These are phyloP conservation scores for Hemibagrus guttatus DNA, from an alignment of 2,797 vertebrate species.

Conservation along the genomic window DNA sequence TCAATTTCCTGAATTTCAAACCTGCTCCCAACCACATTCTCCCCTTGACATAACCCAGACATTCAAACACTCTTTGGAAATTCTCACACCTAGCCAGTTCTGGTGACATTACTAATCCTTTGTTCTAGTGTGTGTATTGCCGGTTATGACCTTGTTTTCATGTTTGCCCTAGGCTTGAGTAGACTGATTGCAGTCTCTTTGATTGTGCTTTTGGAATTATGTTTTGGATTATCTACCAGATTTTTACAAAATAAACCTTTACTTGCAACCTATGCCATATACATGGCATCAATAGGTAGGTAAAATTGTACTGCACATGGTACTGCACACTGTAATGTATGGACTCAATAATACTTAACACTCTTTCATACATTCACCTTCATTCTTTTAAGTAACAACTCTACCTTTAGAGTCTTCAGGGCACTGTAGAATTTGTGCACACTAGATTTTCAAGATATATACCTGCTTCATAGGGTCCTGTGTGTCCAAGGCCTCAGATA, in stretches of 20 bases:
- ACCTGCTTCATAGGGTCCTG: conserved; percentile 88
- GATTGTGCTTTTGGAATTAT: not conserved
- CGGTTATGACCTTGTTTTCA: not conserved
- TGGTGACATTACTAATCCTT: not conserved
- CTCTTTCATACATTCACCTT: not conserved
- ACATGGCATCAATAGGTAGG: not conserved
- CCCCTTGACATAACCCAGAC: not conserved
- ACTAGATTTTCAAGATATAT: conserved; percentile 49
- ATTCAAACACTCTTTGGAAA: not conserved
- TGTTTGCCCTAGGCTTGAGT: not conserved
- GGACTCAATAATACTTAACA: not conserved
- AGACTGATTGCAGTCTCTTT: not conserved
- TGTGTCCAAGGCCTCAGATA: conserved; percentile 78
- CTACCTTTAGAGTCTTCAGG: not conserved
- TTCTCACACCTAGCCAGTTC: not conserved
- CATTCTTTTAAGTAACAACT: not conserved
- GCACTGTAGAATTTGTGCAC: not conserved
- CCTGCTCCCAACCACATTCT: not conserved
- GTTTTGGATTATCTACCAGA: not conserved
- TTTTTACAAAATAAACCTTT: not conserved
- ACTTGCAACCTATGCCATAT: not conserved
- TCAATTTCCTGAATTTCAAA: not conserved
- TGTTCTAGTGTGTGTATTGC: not conserved
- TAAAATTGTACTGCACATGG: not conserved
- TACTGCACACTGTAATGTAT: not conserved